Base-by-base conservation (phyloP, 2,113 vertebrate species). In the Dissostichus mawsoni region DNA sequence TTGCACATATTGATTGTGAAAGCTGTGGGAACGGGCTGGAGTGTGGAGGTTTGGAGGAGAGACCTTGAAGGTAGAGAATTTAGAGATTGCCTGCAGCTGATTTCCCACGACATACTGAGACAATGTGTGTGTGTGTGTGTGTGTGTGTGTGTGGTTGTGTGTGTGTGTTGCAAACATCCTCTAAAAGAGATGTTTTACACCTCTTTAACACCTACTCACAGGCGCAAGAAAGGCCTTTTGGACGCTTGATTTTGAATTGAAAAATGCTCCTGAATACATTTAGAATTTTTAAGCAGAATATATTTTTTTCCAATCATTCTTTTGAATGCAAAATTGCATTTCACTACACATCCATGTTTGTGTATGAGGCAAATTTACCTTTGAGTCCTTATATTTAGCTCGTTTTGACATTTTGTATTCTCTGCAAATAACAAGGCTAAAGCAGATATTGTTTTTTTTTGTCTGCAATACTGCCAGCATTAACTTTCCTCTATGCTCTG, bases 1-100 rank as follows among this genome's bases (percentile, higher is more conserved):
- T 84, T 86, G 68, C 74, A 72, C 56, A 33, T 85, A 87, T 87
- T 82, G 82, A 84, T 71, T 73, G 64, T 82, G 80, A 81, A 77
- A 70, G 76, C 84, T 65, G 74, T 18, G 79, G 63, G 82, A 88
- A 71, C 55, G 25, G 45, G 69, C 51, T 72, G 82, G 69, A 65
- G 5, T 53, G 47, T 62, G 18, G 76, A 72, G 58, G 53, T 11
- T 23, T 52, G 63, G 61, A 75, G 75, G 82, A 89, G 73, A 76
- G 65, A 76, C 59, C 67, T 59, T 20, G 65, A 73, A 74, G 47
- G 52, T 59, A 74, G 44, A 74, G 53, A 78, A 75, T 67, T 57
- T 86, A 68, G 36, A 71, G 50, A 66, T n/a, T 80, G 74, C 72
- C 48, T 70, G 70, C 76, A 8, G 56, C 45, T 78, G 79, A 84